Percentiles rank a stretch among this genome's conserved stretches.
Evolutionary conservation across 37 sponge, comb jelly and placozoan species (phyloP).

Genomic region (Oscarella lobularis): DNA sequence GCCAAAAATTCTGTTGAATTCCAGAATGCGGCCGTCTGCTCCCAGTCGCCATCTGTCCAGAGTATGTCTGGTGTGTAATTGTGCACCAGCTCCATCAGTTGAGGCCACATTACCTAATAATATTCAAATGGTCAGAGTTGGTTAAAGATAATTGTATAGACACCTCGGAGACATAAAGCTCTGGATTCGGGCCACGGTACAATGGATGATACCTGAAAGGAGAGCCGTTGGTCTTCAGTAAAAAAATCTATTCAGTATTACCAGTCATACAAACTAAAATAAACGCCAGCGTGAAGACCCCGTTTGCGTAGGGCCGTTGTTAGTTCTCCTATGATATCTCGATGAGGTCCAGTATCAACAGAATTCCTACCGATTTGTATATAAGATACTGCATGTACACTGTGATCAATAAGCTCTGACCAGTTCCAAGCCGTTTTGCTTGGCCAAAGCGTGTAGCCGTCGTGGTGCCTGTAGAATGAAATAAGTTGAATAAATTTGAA

Average conservation of each 20-base stretch:
- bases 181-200: neutral
- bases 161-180: neutral
- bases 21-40: neutral
- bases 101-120: neutral
- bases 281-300: slow-evolving; percentile 3
- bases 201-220: neutral
- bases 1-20: neutral
- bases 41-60: slow-evolving; percentile 9
- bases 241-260: neutral
- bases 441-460: slow-evolving; percentile 3
- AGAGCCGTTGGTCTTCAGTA: neutral
- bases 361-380: too few relatives aligned
- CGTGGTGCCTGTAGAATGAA: neutral
- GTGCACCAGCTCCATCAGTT: neutral
- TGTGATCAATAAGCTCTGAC: too few relatives aligned
- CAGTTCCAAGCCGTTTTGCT: neutral
- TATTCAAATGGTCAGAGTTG: neutral
- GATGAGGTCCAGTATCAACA: slow-evolving; percentile 5
- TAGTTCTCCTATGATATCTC: neutral
- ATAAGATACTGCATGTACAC: too few relatives aligned
- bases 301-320: neutral
- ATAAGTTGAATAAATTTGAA: neutral
- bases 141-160: neutral
- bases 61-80: neutral
- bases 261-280: neutral